These are phyloP conservation scores for Drosophila seclusa DNA, from an alignment of 2,888 invertebrate genomes.

Conservation along the genomic window DNA sequence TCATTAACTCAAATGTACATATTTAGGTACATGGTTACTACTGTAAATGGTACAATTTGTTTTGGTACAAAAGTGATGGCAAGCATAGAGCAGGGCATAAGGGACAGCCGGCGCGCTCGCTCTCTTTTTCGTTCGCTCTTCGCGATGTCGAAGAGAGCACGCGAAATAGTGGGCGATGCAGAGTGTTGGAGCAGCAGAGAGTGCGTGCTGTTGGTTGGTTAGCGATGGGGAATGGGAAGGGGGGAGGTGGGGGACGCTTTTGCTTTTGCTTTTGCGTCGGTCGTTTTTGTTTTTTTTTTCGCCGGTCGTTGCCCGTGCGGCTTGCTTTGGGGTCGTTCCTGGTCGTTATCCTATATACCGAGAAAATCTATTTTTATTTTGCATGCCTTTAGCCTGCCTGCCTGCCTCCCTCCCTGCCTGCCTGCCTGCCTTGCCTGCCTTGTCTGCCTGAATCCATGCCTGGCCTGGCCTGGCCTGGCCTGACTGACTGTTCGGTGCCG, in stretches of 20 bases:
- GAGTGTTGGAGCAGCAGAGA: slow-evolving; percentile 5
- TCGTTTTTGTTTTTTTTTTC: slow-evolving; percentile 41
- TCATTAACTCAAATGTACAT: not conserved
- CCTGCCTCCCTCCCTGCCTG: slow-evolving; percentile 22
- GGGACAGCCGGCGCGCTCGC: not conserved
- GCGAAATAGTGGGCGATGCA: slow-evolving; percentile 15
- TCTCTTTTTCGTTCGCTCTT: not conserved
- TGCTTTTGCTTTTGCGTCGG: slow-evolving; percentile 11
- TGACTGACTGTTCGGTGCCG: slow-evolving; percentile 13
- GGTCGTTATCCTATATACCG: slow-evolving; percentile 84
- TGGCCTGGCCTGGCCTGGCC: slow-evolving; percentile 28
- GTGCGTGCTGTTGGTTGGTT: not conserved
- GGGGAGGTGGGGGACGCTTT: not conserved
- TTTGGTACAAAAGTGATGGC: not conserved
- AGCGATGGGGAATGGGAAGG: no score
- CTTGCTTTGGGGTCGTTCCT: slow-evolving; percentile 82
- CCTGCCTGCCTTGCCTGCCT: not conserved
- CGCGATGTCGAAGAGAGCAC: not conserved
- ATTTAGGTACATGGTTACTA: not conserved
- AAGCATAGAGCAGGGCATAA: slow-evolving; percentile 7
- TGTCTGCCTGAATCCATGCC: slow-evolving; percentile 40
- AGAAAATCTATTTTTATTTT: slow-evolving; percentile 82
- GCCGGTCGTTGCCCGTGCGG: slow-evolving; percentile 73
- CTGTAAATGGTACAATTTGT: slow-evolving; percentile 1
- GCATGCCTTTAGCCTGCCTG: slow-evolving; percentile 47